Evolutionary conservation across 2,888 invertebrate genomes (phyloP), one percentile per base, ranked within the genome.

Genomic region (Agrochola macilenta): DNA sequence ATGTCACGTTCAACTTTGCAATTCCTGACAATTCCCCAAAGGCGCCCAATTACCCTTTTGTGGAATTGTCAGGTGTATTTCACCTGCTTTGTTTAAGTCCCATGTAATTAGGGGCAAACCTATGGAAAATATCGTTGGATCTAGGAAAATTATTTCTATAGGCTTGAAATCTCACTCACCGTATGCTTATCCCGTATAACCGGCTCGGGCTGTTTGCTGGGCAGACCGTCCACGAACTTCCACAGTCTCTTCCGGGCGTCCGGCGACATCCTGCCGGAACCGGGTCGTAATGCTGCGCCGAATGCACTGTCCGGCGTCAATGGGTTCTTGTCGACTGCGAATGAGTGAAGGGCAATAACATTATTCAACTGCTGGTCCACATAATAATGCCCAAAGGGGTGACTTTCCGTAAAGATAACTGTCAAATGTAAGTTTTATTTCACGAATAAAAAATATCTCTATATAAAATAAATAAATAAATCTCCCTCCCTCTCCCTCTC

Each of bases 291-390:
- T 5, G 93, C 94, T 0, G 95, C 95, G 2, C 97, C 97, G 89
- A 96, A 97, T 9, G 92, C 95, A 70, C 96, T 96, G 89, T 96
- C 97, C 11, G 97, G 97, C 0, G 96, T 97, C 3, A 85, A 88
- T 0, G 89, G 89, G 57, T 92, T 90, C 66, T 88, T 92, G 9
- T 93, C 93, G 80, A 96, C 96, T 96, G 90, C 9, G 17, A 5
- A 17, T 57, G 23, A 46, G 14, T 70, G 39, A 12, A 14, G 2
- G 20, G 23, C 30, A 57, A 57, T 17, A 43, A 23, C 23, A 39
- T 39, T 17, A 26, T 20, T 39, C 3, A 39, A 39, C 17, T 49
- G 46, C 46, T 14, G 46, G 46, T 46, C 14, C 14, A 43, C 39
- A 43, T 43, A 46, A 46, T 30, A 60, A 60, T 60, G 30, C 17